Evolutionary conservation across 1,140 invertebrate genomes (phyloP).

Genomic region (Spodoptera litura): DNA sequence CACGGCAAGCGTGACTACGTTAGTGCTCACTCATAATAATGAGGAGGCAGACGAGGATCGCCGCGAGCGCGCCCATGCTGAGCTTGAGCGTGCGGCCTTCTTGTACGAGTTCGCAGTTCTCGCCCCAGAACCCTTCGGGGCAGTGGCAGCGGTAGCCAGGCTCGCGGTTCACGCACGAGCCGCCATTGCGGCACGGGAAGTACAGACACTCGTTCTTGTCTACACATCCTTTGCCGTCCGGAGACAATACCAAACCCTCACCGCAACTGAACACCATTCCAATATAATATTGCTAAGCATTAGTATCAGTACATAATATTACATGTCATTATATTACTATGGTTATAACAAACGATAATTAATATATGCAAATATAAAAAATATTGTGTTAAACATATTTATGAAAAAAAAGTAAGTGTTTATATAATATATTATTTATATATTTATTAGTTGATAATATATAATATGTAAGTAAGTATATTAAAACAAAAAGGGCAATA

Average conservation of each 20-base stretch:
- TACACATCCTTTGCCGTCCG: slow-evolving; percentile 95
- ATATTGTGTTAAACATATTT: slow-evolving; percentile 27
- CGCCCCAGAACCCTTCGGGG: slow-evolving; percentile 96
- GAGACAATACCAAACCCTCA: slow-evolving; percentile 94
- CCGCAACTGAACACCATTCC: slow-evolving; percentile 91
- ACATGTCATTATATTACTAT: slow-evolving; percentile 1
- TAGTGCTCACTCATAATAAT: slow-evolving; percentile 96
- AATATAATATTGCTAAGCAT: slow-evolving; percentile 68
- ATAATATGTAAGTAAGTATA: slow-evolving; percentile 36
- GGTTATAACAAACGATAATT: too few species aligned
- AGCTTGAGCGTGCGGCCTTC: slow-evolving; percentile 96
- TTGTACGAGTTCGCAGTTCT: slow-evolving; percentile 96
- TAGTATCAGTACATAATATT: slow-evolving; percentile 51
- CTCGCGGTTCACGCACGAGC: slow-evolving; percentile 95
- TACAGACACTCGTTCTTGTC: slow-evolving; percentile 98
- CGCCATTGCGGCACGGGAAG: slow-evolving; percentile 96
- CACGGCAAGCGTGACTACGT: slow-evolving; percentile 67
- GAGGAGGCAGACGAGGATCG: slow-evolving; percentile 96
- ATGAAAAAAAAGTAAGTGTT: slow-evolving; percentile 25
- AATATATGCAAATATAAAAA: not conserved
- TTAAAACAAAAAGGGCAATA: slow-evolving; percentile 11
- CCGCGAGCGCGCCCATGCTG: slow-evolving; percentile 96
- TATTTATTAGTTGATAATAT: slow-evolving; percentile 45
- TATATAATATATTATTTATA: slow-evolving; percentile 50
- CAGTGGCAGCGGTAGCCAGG: slow-evolving; percentile 94